Evolutionary conservation across 2,797 vertebrate species (phyloP).

Genomic region (Halcyon badia): DNA sequence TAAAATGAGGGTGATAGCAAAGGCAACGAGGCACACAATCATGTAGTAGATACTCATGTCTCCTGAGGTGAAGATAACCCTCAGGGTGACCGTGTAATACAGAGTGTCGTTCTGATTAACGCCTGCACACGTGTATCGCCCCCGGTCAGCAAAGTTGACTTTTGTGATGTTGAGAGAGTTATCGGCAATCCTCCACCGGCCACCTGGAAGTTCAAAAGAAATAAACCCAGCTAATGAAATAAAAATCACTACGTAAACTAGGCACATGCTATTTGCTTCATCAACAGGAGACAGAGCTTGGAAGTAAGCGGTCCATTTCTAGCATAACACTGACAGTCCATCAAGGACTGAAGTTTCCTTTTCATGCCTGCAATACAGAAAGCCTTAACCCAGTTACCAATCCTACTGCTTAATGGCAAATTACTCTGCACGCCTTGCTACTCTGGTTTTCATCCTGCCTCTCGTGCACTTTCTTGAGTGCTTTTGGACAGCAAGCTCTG

Average conservation of each 20-base stretch:
- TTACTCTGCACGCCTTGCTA: not conserved
- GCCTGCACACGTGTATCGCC: conserved; percentile 89
- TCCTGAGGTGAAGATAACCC: conserved; percentile 88
- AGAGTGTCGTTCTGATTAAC: conserved; percentile 21
- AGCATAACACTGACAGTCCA: not conserved
- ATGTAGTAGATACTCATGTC: conserved; percentile 94
- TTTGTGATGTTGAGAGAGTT: conserved; percentile 90
- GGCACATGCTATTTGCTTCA: not conserved
- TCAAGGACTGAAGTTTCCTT: not conserved
- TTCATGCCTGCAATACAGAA: not conserved
- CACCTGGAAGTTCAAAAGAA: conserved; percentile 79
- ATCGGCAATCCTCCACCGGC: conserved; percentile 85
- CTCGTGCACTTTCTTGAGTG: not conserved
- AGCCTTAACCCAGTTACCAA: not conserved
- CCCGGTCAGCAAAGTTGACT: conserved; percentile 90
- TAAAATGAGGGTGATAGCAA: conserved; percentile 90
- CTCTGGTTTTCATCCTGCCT: not conserved
- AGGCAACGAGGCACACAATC: conserved; percentile 90
- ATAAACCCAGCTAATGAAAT: conserved; percentile 16
- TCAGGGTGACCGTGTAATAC: conserved; percentile 88
- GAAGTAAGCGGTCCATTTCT: not conserved
- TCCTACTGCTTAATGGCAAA: not conserved
- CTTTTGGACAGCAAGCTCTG: not conserved
- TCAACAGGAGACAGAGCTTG: not conserved
- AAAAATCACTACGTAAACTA: not conserved